Evolutionary conservation across 2,797 vertebrate genomes (phyloP), one percentile per base, ranked within the genome.

Genomic region (Urosaurus nigricauda): DNA sequence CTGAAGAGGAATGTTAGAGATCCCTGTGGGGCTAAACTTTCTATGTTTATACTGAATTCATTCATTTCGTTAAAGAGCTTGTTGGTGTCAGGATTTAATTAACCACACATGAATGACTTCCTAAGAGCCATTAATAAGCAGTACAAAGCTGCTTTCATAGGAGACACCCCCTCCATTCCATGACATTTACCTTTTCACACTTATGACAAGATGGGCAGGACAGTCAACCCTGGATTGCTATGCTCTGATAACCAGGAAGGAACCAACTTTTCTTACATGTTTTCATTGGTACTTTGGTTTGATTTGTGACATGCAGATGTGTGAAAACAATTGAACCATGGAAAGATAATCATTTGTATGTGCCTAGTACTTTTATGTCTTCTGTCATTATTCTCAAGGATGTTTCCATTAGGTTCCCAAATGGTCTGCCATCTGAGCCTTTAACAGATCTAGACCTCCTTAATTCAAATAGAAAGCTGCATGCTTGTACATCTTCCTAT

Each of bases 51-150:
- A 91, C 90, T 75, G 29, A 91, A 93, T 88, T 93, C 85, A 87
- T 91, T 96, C 96, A 94, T 94, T 95, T 92, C 87, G 92, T 74
- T 86, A 82, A 91, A 91, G 85, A 77, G 89, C 74, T 79, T 92
- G 77, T 90, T 93, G 90, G 91, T 94, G 90, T 70, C 82, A 88
- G 73, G 51, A 60, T 94, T 96, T 95, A 95, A 93, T 96, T 94
- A 95, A 93, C 68, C 56, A 86, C 93, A 83, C 85, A 92, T 94
- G 91, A 92, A 80, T 93, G 94, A 91, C 85, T 80, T 90, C 56
- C 85, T 21, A 77, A 91, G 92, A 95, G 1, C 80, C 88, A 75
- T 71, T 92, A 88, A 83, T 88, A 92, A 86, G 1, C 35, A 65
- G 60, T 77, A 35, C 29, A 83, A 89, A 43, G 71, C 43, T 58